These are phyloP conservation scores for Cyrtorhinus lividipennis DNA, from an alignment of 1,140 invertebrate genomes.

Conservation along the genomic window DNA sequence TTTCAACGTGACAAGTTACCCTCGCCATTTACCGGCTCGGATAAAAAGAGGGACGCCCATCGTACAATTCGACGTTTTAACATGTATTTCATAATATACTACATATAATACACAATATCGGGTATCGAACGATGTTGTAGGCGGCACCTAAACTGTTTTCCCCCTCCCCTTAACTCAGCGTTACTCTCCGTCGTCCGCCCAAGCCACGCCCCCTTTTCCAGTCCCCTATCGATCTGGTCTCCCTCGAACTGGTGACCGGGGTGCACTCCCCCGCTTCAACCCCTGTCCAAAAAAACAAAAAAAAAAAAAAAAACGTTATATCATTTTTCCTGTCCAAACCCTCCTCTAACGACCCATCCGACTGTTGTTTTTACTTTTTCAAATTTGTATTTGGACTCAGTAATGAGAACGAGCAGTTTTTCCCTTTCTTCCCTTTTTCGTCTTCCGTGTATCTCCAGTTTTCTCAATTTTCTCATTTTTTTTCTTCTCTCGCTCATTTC, in stretches of 20 bases:
- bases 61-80: too few relatives aligned
- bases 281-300: too few relatives aligned
- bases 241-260: neutral
- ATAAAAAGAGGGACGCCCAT: too few relatives aligned
- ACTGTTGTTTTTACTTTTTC: neutral
- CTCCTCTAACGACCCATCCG: neutral
- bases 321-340: neutral
- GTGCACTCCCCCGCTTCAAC: neutral
- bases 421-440: slow-evolving; percentile 4
- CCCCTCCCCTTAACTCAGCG: neutral
- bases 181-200: too few relatives aligned
- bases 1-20: too few relatives aligned
- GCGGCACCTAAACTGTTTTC: neutral
- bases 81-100: neutral
- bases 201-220: too few relatives aligned
- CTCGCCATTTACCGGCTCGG: too few relatives aligned
- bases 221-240: neutral
- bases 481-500: neutral
- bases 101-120: neutral
- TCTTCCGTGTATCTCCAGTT: slow-evolving; percentile 1
- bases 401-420: slow-evolving; percentile 1
- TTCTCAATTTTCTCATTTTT: neutral
- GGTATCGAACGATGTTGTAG: neutral
- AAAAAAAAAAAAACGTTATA: neutral
- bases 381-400: neutral